A percentile compares a stretch with the other conserved stretches of the same genome.
phyloP scores from a whole-genome alignment of 2,113 vertebrate genomes.

The Ginglymostoma cirratum region DNA sequence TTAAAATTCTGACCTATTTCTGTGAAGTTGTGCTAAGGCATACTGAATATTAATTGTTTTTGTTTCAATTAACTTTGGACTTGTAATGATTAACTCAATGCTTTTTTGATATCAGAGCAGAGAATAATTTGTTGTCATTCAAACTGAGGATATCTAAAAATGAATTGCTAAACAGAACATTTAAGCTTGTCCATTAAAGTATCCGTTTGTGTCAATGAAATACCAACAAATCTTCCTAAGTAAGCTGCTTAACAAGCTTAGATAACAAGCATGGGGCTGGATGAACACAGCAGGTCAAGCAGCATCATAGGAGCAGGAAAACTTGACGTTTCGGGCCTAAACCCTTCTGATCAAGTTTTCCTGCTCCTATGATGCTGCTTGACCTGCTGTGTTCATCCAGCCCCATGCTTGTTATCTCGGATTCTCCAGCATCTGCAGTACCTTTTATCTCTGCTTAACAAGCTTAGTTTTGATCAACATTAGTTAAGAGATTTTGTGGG shows the following conservation, averaged over 20 bases:
- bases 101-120: background rate
- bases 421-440: too few species aligned
- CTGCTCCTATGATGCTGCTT: too few species aligned
- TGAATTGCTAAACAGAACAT: background rate
- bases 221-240: background rate
- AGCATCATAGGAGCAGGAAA: too few species aligned
- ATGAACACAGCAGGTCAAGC: too few species aligned
- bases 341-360: too few species aligned
- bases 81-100: background rate
- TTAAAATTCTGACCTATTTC: constrained; percentile 4
- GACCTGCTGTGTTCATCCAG: too few species aligned
- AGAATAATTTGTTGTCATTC: constrained; percentile 5
- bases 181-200: background rate
- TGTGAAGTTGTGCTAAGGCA: background rate
- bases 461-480: background rate
- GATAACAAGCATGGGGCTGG: too few species aligned
- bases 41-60: background rate
- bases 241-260: background rate
- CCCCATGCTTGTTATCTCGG: too few species aligned
- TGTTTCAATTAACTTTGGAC: background rate
- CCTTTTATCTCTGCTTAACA: background rate
- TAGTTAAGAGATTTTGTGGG: background rate
- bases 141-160: background rate
- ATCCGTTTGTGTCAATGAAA: background rate
- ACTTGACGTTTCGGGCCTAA: too few species aligned